Evolutionary conservation across 92 coral and sea anemone species (phyloP).

Genomic region (Hydrozoanthus gracilis): DNA sequence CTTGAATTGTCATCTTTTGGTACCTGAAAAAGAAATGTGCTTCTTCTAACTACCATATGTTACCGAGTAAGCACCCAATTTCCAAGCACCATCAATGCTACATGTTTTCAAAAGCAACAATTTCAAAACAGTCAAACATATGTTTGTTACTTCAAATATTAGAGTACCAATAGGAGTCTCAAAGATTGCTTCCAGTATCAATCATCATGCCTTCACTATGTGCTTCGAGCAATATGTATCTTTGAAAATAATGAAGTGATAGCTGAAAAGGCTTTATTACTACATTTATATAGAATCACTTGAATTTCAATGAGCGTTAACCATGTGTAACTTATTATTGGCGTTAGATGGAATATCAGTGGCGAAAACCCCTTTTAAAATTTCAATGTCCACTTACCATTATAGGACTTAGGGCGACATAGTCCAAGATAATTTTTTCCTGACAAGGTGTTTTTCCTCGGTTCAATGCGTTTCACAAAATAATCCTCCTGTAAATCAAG

Average conservation of each 20-base stretch:
- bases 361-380: not conserved
- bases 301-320: not conserved
- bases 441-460: not conserved
- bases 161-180: not conserved
- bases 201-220: not conserved
- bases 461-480: not conserved
- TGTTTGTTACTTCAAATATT: not conserved
- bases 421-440: not conserved
- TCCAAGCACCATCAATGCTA: not conserved
- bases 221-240: not conserved
- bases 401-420: not conserved
- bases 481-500: not conserved
- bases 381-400: not conserved
- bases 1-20: not conserved
- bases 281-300: not conserved
- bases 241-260: not conserved
- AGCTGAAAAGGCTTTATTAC: not conserved
- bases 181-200: not conserved
- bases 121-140: not conserved
- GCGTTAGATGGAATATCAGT: slow-evolving; percentile 1
- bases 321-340: slow-evolving; percentile 1
- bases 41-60: not conserved
- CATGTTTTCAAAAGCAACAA: not conserved
- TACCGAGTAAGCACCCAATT: no score
- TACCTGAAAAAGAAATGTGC: not conserved